A percentile compares a stretch with the other conserved stretches of the same genome.
These are phyloP conservation scores for Eleginops maclovinus DNA, from an alignment of 2,113 vertebrate species.

Conservation along the genomic window DNA sequence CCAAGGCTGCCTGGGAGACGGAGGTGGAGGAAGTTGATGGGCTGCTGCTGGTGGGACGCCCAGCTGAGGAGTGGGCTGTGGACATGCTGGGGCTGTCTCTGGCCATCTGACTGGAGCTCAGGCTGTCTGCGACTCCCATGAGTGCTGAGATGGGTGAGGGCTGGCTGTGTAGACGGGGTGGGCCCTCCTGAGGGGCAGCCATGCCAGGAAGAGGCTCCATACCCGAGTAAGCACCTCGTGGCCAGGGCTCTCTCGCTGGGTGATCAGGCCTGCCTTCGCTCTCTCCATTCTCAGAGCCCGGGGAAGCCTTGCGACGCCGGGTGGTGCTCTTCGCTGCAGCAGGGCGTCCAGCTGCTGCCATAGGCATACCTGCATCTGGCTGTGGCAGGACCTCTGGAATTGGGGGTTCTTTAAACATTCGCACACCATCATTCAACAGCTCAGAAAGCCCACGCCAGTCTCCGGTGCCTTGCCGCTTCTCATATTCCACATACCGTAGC, in stretches of 20 bases:
- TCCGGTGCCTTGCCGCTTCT: conserved; percentile 87
- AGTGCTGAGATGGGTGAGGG: conserved; percentile 90
- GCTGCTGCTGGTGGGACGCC: conserved; percentile 84
- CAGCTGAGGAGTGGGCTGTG: conserved; percentile 72
- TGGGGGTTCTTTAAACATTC: conserved; percentile 87
- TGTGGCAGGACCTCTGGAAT: conserved; percentile 87
- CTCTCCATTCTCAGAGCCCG: conserved; percentile 86
- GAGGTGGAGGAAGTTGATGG: conserved; percentile 83
- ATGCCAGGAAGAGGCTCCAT: conserved; percentile 76
- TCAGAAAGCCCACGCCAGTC: conserved; percentile 92
- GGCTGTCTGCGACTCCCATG: conserved; percentile 90
- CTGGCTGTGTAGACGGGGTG: conserved; percentile 81
- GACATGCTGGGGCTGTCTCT: conserved; percentile 84
- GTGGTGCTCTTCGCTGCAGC: conserved; percentile 65
- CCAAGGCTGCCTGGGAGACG: conserved; percentile 75
- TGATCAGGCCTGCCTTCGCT: conserved; percentile 84
- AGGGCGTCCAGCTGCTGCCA: conserved; percentile 76
- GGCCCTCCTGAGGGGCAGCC: conserved; percentile 68
- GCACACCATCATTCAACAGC: conserved; percentile 88
- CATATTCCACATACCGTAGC: conserved; percentile 91
- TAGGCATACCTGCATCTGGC: conserved; percentile 80
- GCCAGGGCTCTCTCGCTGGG: conserved; percentile 79
- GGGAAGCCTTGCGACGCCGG: conserved; percentile 83
- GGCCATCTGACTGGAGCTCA: conserved; percentile 85
- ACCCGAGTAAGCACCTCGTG: conserved; percentile 72